These are phyloP conservation scores for Hartigia nigra DNA, from an alignment of 2,888 invertebrate species.

Conservation along the genomic window DNA sequence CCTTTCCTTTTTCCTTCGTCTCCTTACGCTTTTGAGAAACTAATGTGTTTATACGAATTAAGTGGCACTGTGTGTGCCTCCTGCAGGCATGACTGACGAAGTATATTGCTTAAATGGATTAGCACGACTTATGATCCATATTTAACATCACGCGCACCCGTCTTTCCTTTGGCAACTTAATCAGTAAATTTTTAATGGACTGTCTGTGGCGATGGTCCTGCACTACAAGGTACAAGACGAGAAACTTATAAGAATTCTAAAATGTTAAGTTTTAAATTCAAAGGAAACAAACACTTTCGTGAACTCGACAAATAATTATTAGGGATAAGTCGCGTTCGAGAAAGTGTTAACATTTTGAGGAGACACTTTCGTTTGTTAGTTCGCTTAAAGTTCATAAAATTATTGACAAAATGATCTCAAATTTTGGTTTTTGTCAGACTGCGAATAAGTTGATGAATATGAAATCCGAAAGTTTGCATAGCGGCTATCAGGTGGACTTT, in stretches of 20 bases:
- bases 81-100: background rate
- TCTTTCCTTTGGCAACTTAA: background rate
- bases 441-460: background rate
- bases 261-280: background rate
- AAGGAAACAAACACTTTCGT: background rate
- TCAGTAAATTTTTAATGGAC: background rate
- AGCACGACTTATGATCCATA: background rate
- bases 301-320: background rate
- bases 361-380: background rate
- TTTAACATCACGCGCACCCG: background rate
- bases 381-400: background rate
- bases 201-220: background rate
- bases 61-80: background rate
- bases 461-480: background rate
- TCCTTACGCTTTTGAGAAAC: background rate
- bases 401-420: too few relatives aligned
- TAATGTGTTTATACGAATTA: background rate
- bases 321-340: background rate
- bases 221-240: background rate
- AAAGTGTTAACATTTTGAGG: background rate
- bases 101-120: background rate
- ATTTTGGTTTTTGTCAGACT: too few relatives aligned
- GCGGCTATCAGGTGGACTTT: background rate
- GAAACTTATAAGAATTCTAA: background rate
- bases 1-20: background rate